Percentiles rank a stretch among this genome's conserved stretches.
Evolutionary conservation across 2,888 invertebrate genomes (phyloP).

Genomic region (Sinhomidia bicolor): DNA sequence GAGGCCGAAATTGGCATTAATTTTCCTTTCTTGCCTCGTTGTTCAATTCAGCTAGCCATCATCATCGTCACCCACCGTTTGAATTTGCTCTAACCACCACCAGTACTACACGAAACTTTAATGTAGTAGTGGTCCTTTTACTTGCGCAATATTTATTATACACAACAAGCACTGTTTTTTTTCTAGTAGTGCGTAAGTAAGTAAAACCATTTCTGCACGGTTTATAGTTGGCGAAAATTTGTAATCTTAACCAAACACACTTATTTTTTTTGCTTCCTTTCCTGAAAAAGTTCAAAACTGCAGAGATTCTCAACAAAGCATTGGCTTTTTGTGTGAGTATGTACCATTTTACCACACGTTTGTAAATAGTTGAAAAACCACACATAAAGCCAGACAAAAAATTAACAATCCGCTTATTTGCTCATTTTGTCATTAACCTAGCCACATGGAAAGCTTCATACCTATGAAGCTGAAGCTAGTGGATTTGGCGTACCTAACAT

Average conservation of each 20-base stretch:
- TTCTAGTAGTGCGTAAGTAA: background rate
- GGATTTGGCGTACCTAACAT: too few relatives aligned
- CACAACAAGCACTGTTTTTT: background rate
- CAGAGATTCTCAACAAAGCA: background rate
- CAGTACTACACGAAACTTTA: background rate
- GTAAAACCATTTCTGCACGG: background rate
- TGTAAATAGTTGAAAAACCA: background rate
- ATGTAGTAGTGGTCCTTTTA: too few relatives aligned
- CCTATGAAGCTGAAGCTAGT: too few relatives aligned
- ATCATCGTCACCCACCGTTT: background rate
- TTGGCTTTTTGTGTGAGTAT: background rate
- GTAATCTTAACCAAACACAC: slow-evolving; percentile 10
- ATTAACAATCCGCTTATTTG: background rate
- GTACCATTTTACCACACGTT: background rate
- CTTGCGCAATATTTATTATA: background rate
- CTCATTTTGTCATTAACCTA: background rate
- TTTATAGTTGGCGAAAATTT: slow-evolving; percentile 9
- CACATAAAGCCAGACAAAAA: background rate
- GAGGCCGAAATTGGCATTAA: slow-evolving; percentile 64
- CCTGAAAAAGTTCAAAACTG: background rate
- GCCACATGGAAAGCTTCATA: background rate
- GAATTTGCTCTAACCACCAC: background rate
- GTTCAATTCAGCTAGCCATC: background rate
- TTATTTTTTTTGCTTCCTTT: background rate
- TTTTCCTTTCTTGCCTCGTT: slow-evolving; percentile 42